Evolutionary conservation across 2,797 vertebrate species (phyloP).

Genomic region (Malacoctenus gilli): DNA sequence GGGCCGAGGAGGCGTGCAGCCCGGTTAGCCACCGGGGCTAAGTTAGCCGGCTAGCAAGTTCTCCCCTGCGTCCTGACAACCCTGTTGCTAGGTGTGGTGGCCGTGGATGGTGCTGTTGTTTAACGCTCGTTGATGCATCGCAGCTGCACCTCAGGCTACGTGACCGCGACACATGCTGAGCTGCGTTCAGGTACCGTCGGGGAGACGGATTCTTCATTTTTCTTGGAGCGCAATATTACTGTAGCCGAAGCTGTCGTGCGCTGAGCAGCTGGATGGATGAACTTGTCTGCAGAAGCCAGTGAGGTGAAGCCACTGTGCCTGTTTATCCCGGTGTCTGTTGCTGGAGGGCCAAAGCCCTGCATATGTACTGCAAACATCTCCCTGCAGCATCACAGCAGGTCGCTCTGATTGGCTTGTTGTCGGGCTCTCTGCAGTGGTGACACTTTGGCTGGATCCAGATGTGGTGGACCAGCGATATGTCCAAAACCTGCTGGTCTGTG

Average conservation of each 20-base stretch:
- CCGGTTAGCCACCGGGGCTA: slow-evolving; percentile 68
- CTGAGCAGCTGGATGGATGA: slow-evolving; percentile 6
- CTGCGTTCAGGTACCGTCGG: background rate
- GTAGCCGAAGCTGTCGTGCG: slow-evolving; percentile 37
- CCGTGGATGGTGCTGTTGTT: slow-evolving; percentile 25
- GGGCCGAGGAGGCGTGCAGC: slow-evolving; percentile 59
- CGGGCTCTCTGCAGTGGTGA: no score
- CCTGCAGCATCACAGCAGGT: no score
- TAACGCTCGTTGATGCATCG: background rate
- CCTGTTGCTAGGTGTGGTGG: slow-evolving; percentile 85
- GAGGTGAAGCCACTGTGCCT: no score
- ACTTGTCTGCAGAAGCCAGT: no score
- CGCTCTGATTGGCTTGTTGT: no score
- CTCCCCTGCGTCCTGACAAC: slow-evolving; percentile 90
- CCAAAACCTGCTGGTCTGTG: no score
- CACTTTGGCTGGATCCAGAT: no score
- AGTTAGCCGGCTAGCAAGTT: slow-evolving; percentile 81
- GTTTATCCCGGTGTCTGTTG: no score
- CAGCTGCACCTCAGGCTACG: background rate
- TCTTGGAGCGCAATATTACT: slow-evolving; percentile 23
- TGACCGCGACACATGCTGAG: no score
- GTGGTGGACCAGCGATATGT: no score
- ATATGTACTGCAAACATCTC: no score
- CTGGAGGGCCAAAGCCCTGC: no score
- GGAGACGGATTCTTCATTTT: background rate